Evolutionary conservation across 2,113 vertebrate species (phyloP).

Genomic region (Aphelocoma coerulescens): DNA sequence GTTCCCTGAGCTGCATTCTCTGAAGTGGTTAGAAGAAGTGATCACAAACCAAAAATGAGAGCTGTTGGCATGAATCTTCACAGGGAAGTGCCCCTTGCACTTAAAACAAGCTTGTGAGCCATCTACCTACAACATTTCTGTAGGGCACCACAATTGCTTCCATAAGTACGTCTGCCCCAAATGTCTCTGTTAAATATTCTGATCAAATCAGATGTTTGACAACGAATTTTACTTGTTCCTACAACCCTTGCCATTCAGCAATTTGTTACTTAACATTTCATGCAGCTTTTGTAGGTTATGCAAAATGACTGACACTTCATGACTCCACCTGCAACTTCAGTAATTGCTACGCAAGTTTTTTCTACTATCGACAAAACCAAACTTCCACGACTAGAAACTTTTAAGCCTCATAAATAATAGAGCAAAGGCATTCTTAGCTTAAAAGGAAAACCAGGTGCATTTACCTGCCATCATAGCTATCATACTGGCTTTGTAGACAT

Average conservation of each 20-base stretch:
- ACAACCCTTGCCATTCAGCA: not conserved
- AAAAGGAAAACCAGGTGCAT: not conserved
- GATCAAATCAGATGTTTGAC: not conserved
- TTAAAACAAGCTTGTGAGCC: not conserved
- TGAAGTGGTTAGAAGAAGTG: not conserved
- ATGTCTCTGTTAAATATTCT: not conserved
- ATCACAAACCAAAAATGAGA: not conserved
- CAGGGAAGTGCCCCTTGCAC: not conserved
- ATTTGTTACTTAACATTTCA: not conserved
- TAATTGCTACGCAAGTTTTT: not conserved
- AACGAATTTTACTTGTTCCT: not conserved
- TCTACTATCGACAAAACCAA: not conserved
- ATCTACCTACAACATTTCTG: not conserved
- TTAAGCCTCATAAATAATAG: not conserved
- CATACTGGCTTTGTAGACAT: constrained; percentile 94
- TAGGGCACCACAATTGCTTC: not conserved
- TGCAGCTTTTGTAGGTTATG: not conserved
- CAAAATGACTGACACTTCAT: not conserved
- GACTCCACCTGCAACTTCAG: not conserved
- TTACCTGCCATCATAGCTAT: constrained; percentile 99
- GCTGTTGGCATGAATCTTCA: not conserved
- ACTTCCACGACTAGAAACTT: accelerated
- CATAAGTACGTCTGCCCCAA: not conserved
- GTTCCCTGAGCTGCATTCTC: not conserved
- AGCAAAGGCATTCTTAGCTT: not conserved